These are phyloP conservation scores for Drosophila baimaii DNA, from an alignment of 1,140 invertebrate species.

Conservation along the genomic window DNA sequence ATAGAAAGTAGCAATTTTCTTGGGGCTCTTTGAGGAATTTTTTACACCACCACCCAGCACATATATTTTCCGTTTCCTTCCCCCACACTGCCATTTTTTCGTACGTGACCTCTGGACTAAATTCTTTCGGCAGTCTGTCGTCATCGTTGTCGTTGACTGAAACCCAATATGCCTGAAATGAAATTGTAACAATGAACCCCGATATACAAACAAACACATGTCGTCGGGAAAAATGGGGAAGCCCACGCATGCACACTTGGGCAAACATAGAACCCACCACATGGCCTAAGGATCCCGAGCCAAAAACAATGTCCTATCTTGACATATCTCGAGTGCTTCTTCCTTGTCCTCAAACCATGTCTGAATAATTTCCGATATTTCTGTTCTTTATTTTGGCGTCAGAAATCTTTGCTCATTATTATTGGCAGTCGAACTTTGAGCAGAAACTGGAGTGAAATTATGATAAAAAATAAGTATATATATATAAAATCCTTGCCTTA, in stretches of 20 bases:
- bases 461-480: constrained; percentile 15
- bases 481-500: constrained; percentile 2
- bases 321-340: constrained; percentile 42
- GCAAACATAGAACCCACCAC: constrained; percentile 27
- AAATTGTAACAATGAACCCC: constrained; percentile 79
- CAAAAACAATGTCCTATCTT: constrained; percentile 62
- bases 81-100: constrained; percentile 15
- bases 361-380: constrained; percentile 69
- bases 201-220: constrained; percentile 48
- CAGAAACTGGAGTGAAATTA: constrained; percentile 25
- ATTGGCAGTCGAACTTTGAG: constrained; percentile 62
- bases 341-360: constrained; percentile 23
- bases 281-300: constrained; percentile 48
- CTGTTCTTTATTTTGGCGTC: constrained; percentile 52
- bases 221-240: constrained; percentile 23
- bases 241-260: constrained; percentile 32
- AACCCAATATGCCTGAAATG: constrained; percentile 76
- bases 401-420: constrained; percentile 77
- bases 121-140: constrained; percentile 62
- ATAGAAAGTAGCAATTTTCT: constrained; percentile 16
- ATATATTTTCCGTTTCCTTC: constrained; percentile 3
- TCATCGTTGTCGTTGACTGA: constrained; percentile 56
- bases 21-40: background rate
- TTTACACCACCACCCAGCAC: background rate
- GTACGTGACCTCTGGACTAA: constrained; percentile 75